Conservation (phyloP, 2,113 vertebrate species). For the Pycnonotus jocosus region DNA sequence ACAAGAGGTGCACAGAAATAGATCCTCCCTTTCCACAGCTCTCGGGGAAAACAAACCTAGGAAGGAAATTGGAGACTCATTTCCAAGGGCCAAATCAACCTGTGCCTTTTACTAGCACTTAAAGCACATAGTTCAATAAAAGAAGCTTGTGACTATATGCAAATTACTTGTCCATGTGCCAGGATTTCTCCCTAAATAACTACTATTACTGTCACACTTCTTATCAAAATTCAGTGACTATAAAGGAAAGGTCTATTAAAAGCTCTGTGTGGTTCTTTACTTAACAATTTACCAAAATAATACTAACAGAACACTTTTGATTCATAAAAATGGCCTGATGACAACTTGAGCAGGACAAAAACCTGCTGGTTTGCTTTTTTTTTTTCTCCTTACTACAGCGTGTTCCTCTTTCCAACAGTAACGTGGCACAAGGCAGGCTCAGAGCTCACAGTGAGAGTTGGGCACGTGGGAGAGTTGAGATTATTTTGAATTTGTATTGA, state of each 20-base stretch:
- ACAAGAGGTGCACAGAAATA: conserved; percentile 38
- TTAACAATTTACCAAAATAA: background rate
- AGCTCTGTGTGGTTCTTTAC: background rate
- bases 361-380: background rate
- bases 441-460: rapidly evolving
- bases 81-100: background rate
- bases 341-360: background rate
- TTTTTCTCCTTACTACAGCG: background rate
- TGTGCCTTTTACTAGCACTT: background rate
- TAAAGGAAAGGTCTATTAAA: background rate
- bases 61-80: conserved; percentile 27
- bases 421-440: background rate
- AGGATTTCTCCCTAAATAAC: conserved; percentile 17
- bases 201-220: background rate
- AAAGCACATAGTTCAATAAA: background rate
- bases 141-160: background rate
- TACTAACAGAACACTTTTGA: background rate
- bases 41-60: conserved; percentile 35
- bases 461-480: background rate
- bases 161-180: background rate
- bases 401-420: background rate
- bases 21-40: background rate
- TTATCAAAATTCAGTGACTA: background rate
- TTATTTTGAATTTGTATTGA: background rate
- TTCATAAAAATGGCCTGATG: background rate